Evolutionary conservation across 2,113 vertebrate genomes (phyloP).

Genomic region (Maylandia zebra): DNA sequence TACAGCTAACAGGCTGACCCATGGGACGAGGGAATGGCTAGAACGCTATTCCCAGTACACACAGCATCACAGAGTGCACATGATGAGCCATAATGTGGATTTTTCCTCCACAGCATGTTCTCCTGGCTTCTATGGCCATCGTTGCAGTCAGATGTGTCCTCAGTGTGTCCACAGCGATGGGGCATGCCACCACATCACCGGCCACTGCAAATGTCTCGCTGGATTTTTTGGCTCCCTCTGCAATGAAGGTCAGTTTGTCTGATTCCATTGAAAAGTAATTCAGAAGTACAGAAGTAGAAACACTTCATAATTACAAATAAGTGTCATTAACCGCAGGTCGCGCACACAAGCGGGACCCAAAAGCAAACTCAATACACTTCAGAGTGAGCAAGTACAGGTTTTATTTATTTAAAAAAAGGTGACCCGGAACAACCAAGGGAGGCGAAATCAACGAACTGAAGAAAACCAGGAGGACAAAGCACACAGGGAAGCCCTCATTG

Average conservation of each 20-base stretch:
- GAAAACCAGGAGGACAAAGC: not conserved
- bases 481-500: not conserved
- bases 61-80: not conserved
- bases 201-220: slow-evolving; percentile 81
- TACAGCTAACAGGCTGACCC: not conserved
- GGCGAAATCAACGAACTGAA: rapidly evolving
- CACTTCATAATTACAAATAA: not conserved
- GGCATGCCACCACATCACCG: slow-evolving; percentile 83
- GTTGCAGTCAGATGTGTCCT: slow-evolving; percentile 81
- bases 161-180: slow-evolving; percentile 82
- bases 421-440: rapidly evolving
- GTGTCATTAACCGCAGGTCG: not conserved
- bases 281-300: not conserved
- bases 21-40: not conserved
- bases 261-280: not conserved
- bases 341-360: not conserved
- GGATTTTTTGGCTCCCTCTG: slow-evolving; percentile 86
- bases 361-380: not conserved
- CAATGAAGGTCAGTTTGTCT: slow-evolving; percentile 78
- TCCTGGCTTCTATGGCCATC: slow-evolving; percentile 80
- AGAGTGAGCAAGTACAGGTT: rapidly evolving
- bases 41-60: not conserved
- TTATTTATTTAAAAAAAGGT: not conserved
- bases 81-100: not conserved
- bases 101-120: slow-evolving; percentile 74